phyloP scores from a whole-genome alignment of 2,888 invertebrate species.

The Cheiracanthium punctorium region DNA sequence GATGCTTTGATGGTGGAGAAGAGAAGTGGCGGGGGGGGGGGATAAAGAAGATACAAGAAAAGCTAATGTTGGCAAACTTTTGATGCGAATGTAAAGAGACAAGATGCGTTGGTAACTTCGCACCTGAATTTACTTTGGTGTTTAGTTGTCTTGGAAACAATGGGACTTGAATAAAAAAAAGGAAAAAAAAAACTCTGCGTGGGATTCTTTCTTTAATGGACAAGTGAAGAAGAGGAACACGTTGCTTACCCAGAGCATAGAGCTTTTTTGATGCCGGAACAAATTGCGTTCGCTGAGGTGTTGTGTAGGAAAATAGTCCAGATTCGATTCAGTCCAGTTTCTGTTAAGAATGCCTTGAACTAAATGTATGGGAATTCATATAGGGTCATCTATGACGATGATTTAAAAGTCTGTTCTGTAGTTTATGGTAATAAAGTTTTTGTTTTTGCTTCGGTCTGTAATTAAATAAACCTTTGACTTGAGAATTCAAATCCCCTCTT shows the following conservation, averaged over 20 bases:
- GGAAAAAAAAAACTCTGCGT: conserved; percentile 34
- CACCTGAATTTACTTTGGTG: conserved; percentile 46
- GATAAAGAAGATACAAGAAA: conserved; percentile 43
- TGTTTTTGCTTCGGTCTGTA: too few relatives aligned
- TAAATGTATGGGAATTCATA: neutral
- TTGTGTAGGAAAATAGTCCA: neutral
- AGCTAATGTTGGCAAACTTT: conserved; percentile 60
- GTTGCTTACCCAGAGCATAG: neutral
- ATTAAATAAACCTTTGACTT: too few relatives aligned
- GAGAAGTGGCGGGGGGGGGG: neutral
- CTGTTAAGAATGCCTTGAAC: too few relatives aligned
- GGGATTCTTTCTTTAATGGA: conserved; percentile 50
- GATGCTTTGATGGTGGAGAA: neutral
- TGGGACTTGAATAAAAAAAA: conserved; percentile 17
- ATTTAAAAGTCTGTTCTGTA: too few relatives aligned
- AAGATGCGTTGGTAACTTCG: conserved; percentile 6
- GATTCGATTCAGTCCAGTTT: neutral
- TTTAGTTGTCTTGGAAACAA: conserved; percentile 30
- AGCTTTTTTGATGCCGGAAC: neutral
- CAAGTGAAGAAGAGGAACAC: neutral
- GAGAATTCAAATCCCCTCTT: too few relatives aligned
- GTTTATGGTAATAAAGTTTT: too few relatives aligned
- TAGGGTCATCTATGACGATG: too few relatives aligned
- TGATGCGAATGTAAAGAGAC: neutral
- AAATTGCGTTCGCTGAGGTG: neutral